Evolutionary conservation across 2,113 vertebrate genomes (phyloP).

Genomic region (Eulemur rufifrons): DNA sequence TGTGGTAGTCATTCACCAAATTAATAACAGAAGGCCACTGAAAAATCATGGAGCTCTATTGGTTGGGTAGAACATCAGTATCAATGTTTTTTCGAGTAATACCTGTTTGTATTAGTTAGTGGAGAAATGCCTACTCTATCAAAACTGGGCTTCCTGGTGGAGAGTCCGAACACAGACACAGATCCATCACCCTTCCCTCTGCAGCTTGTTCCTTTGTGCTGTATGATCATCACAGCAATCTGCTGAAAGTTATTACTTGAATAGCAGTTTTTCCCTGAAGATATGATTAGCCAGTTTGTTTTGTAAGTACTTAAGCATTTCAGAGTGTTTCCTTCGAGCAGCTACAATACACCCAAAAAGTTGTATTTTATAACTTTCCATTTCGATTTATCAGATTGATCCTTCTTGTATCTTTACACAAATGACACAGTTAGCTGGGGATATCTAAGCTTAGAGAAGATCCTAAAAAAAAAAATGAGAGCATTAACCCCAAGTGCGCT

Average conservation of each 20-base stretch:
- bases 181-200: not conserved
- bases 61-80: not conserved
- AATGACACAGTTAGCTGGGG: slow-evolving; percentile 65
- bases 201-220: not conserved
- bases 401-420: slow-evolving; percentile 64
- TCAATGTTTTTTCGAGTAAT: not conserved
- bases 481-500: slow-evolving; percentile 74
- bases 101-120: not conserved
- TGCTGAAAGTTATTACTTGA: not conserved
- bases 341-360: not conserved
- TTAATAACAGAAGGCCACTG: not conserved
- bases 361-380: not conserved
- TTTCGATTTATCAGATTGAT: not conserved
- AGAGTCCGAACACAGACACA: not conserved
- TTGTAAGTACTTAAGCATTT: not conserved
- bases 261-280: not conserved
- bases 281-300: not conserved
- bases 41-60: not conserved
- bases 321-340: not conserved
- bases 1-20: not conserved
- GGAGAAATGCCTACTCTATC: not conserved
- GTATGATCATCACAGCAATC: not conserved
- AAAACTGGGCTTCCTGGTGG: not conserved
- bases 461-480: slow-evolving; percentile 55
- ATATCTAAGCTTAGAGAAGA: slow-evolving; percentile 48